Percentiles rank a stretch among this genome's conserved stretches.
Conservation (phyloP, 2,888 invertebrate species). For the Saturnia pavonia region DNA sequence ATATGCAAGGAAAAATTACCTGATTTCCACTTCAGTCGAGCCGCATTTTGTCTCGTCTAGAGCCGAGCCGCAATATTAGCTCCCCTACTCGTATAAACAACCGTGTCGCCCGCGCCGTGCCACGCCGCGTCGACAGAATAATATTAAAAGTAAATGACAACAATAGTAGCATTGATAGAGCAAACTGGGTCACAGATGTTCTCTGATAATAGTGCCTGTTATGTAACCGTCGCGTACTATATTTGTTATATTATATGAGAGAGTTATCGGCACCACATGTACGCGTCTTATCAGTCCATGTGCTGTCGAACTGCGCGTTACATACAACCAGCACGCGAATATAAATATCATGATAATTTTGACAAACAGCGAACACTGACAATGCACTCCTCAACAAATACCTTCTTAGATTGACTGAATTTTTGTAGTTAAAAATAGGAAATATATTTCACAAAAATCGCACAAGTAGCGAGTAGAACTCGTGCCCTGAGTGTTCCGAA, state of each 20-base stretch:
- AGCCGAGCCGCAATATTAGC: background rate
- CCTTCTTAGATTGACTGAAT: background rate
- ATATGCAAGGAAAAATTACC: background rate
- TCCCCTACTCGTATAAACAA: background rate
- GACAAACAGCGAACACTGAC: background rate
- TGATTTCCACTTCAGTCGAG: background rate
- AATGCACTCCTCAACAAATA: background rate
- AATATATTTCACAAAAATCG: too few species aligned
- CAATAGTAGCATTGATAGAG: conserved; percentile 5
- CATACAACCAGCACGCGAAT: background rate
- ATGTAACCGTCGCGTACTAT: background rate
- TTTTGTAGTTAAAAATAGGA: background rate
- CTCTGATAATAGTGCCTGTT: background rate
- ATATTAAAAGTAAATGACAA: conserved; percentile 1
- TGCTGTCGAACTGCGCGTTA: conserved; percentile 5
- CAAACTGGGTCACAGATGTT: conserved; percentile 11
- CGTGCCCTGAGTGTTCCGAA: too few species aligned
- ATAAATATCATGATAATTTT: background rate
- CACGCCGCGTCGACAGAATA: background rate
- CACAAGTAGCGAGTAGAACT: too few species aligned
- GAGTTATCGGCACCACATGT: background rate
- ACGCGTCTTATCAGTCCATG: background rate
- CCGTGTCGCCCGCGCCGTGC: background rate
- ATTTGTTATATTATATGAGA: background rate
- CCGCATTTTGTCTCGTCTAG: background rate